Percentiles rank a stretch among this genome's conserved stretches.
Conservation (phyloP, 30 jellyfish, hydroid and myxozoan species). For the Pseudorhiza aurosa region DNA sequence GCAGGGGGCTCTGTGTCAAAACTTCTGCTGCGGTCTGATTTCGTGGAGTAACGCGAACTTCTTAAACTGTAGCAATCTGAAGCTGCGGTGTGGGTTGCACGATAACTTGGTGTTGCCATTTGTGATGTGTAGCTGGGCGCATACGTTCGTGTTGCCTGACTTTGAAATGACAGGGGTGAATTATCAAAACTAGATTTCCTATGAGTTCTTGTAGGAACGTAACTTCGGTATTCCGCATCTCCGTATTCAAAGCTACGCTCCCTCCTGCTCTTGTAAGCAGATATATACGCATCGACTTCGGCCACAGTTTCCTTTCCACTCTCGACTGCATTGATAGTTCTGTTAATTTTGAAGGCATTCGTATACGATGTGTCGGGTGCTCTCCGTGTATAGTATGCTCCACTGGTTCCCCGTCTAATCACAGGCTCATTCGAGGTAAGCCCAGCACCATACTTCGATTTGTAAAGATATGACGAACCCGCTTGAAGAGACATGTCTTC, state of each 20-base stretch:
- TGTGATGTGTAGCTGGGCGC: slow-evolving; percentile 24
- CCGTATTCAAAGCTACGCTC: slow-evolving; percentile 65
- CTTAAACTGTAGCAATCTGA: background rate
- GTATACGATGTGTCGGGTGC: slow-evolving; percentile 18
- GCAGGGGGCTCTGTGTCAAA: slow-evolving; percentile 40
- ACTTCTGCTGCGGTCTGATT: slow-evolving; percentile 53
- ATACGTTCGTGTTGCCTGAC: slow-evolving; percentile 41
- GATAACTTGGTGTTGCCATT: background rate
- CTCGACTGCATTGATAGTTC: slow-evolving; percentile 20
- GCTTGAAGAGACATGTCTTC: slow-evolving; percentile 18
- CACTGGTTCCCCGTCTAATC: background rate
- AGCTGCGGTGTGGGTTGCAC: background rate
- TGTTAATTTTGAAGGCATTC: slow-evolving; percentile 2
- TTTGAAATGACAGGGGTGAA: background rate
- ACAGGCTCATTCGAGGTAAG: slow-evolving; percentile 3
- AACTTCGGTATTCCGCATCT: slow-evolving; percentile 16
- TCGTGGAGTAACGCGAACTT: slow-evolving; percentile 8
- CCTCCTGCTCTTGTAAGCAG: slow-evolving; percentile 67
- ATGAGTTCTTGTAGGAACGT: slow-evolving; percentile 13
- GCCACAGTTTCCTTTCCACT: slow-evolving; percentile 63
- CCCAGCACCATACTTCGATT: slow-evolving; percentile 14
- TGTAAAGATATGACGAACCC: slow-evolving; percentile 21
- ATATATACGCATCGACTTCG: slow-evolving; percentile 64
- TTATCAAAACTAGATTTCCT: slow-evolving; percentile 57
- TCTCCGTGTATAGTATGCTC: background rate